phyloP scores from a whole-genome alignment of 2,888 invertebrate genomes.

The Cephus pygmeus region DNA sequence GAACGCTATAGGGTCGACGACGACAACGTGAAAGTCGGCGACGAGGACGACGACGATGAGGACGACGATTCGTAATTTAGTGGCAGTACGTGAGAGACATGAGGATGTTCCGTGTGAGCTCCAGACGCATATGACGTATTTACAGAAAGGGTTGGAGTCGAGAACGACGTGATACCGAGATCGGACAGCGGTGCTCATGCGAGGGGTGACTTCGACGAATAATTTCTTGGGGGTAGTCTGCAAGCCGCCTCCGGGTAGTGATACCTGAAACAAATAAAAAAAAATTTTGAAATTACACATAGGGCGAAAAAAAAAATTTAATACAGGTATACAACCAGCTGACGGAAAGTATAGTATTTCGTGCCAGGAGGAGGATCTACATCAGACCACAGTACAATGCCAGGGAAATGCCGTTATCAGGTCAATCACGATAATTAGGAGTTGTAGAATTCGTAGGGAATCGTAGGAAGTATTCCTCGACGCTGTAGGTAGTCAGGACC shows the following conservation, averaged over 20 bases:
- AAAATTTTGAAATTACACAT: background rate
- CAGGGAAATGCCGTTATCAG: background rate
- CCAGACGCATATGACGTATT: conserved; percentile 9
- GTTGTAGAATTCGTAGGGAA: background rate
- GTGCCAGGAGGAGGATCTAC: too few species aligned
- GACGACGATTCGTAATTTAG: conserved; percentile 21
- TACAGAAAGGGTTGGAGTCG: conserved; percentile 11
- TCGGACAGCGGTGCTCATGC: conserved; percentile 28
- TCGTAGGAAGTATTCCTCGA: background rate
- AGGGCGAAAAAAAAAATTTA: background rate
- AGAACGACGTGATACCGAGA: background rate
- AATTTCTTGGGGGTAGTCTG: conserved; percentile 31
- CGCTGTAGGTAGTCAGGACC: conserved; percentile 49
- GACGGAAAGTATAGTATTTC: too few species aligned
- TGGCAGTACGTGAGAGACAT: conserved; percentile 21
- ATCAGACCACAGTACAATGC: too few species aligned
- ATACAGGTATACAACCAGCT: too few species aligned
- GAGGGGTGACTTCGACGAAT: conserved; percentile 34
- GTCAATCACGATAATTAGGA: background rate
- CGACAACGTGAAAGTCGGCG: background rate
- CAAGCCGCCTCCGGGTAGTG: conserved; percentile 39
- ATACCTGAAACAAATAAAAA: conserved; percentile 46
- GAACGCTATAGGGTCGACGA: too few species aligned
- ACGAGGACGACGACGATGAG: conserved; percentile 20
- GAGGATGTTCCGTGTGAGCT: conserved; percentile 4